Evolutionary conservation across 2,113 vertebrate genomes (phyloP), one percentile per base, ranked within the genome.

Genomic region (Macaca nemestrina): DNA sequence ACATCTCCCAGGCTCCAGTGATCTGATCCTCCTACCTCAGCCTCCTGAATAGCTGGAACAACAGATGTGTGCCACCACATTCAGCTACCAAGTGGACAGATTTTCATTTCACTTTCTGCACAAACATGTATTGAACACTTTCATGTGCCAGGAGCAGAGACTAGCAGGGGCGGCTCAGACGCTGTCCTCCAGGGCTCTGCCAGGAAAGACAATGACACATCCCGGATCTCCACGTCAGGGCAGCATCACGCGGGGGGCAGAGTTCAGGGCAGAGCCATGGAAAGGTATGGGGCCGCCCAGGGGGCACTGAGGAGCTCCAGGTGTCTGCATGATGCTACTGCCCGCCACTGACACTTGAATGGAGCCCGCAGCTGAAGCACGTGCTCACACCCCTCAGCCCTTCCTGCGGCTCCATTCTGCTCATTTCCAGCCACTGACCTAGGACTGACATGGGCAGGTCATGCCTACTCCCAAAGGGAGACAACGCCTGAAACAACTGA

Each of bases 161-260:
- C 20, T 32, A 48, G 48, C 1, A 13, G 12, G 1, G 38, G 45
- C 2, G 5, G 30, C 32, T 43, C 59, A 8, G n/a, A 8, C 30
- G 4, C n/a, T 20, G 3, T 27, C 45, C 30, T 25, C 16, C 43
- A 48, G 32, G 64, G 16, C 38, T 80, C 50, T 73, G 64, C 38
- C 8, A 12, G 55, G 20, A 35, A 11, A 32, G 27, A 72, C 22
- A 43, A 40, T 5, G 25, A 6, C 8, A 68, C 5, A 32, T 4
- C 38, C 35, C 2, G 5, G 11, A 27, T 38, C 23, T 14, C 30
- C 45, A 35, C 0, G 3, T 11, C 6, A 0, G 14, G 30, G 9
- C n/a, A 12, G 67, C 16, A 35, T 35, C 67, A 32, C 3, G 6
- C 2, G 1, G 16, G 6, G 30, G 67, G 16, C 32, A 68, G 64